Percentiles rank a stretch among this genome's conserved stretches.
These are phyloP conservation scores for Apis mellifera DNA, from an alignment of 1,140 invertebrate genomes.

Conservation along the genomic window DNA sequence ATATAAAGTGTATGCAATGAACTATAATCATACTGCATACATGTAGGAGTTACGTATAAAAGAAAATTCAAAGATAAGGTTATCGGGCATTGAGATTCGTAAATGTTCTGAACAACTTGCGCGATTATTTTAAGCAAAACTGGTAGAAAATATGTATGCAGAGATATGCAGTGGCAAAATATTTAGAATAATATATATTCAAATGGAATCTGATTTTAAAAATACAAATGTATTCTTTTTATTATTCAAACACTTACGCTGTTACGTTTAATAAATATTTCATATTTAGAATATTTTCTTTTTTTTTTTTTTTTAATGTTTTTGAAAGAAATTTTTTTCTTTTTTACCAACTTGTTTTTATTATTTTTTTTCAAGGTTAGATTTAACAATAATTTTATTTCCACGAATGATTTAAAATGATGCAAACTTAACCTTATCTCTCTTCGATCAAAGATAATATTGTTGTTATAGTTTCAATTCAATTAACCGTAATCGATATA, in stretches of 20 bases:
- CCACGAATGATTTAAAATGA: not conserved
- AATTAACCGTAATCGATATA: not conserved
- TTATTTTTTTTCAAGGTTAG: too few relatives aligned
- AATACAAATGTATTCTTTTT: not conserved
- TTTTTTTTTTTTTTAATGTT: too few relatives aligned
- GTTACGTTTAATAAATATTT: not conserved
- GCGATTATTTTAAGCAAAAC: not conserved
- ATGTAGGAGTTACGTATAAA: not conserved
- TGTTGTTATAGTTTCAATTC: not conserved
- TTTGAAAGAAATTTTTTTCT: too few relatives aligned
- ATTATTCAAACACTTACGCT: not conserved
- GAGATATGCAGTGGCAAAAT: too few relatives aligned
- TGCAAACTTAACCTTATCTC: not conserved
- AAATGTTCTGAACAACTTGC: not conserved
- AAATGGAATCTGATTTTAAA: not conserved
- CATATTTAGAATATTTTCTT: too few relatives aligned
- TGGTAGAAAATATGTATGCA: not conserved
- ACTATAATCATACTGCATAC: not conserved
- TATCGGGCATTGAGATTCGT: not conserved
- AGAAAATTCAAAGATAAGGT: slow-evolving; percentile 8
- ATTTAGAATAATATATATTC: not conserved
- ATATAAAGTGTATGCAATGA: not conserved
- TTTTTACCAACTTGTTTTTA: too few relatives aligned
- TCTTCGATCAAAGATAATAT: not conserved
- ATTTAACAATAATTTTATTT: not conserved